Percentiles rank a stretch among this genome's conserved stretches.
These are phyloP conservation scores for Diprion similis DNA, from an alignment of 1,140 invertebrate genomes.

Conservation along the genomic window DNA sequence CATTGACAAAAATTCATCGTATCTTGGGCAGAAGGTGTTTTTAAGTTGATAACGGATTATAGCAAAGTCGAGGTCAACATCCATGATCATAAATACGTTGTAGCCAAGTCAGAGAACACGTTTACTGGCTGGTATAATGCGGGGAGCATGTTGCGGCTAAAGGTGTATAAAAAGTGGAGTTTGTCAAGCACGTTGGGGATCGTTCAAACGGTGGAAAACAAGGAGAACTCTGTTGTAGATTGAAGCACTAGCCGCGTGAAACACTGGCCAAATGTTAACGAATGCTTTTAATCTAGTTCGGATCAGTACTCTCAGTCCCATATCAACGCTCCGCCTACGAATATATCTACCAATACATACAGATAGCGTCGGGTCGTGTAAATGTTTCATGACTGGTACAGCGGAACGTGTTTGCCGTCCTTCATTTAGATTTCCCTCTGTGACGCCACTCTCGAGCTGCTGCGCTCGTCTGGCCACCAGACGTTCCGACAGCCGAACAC, in stretches of 20 bases:
- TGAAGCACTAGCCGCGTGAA: constrained; percentile 26
- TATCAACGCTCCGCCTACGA: not conserved
- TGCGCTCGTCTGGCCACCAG: not conserved
- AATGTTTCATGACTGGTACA: not conserved
- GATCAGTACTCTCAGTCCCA: constrained; percentile 22
- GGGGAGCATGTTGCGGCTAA: too few species aligned
- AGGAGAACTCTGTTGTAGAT: too few species aligned
- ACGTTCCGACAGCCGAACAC: too few species aligned
- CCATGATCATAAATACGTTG: too few species aligned
- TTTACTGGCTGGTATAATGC: too few species aligned
- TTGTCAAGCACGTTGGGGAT: not conserved
- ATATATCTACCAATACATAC: too few species aligned
- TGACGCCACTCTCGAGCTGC: not conserved
- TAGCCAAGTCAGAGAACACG: too few species aligned
- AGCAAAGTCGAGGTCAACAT: too few species aligned
- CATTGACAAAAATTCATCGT: too few species aligned
- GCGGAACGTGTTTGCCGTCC: constrained; percentile 13
- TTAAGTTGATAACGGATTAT: too few species aligned
- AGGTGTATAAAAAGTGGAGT: not conserved
- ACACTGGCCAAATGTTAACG: constrained; percentile 40
- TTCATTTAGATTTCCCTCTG: constrained; percentile 56
- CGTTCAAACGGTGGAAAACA: not conserved
- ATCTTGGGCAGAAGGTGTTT: too few species aligned
- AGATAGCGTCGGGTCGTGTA: not conserved
- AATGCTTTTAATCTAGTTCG: constrained; percentile 48